A percentile compares a stretch with the other conserved stretches of the same genome.
Evolutionary conservation across 2,797 vertebrate genomes (phyloP).

Genomic region (Botia kubotai): DNA sequence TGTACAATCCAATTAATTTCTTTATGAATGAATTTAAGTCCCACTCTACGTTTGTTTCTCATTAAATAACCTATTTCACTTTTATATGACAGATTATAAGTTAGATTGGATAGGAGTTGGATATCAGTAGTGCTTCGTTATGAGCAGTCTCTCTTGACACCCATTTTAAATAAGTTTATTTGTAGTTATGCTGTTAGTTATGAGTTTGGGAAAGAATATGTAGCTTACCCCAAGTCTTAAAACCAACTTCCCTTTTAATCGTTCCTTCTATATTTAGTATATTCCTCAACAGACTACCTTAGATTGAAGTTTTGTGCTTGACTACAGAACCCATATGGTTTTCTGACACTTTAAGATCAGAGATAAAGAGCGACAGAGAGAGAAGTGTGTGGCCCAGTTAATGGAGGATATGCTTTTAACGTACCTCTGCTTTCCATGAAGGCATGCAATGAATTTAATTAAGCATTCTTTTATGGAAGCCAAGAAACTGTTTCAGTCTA

Average conservation of each 20-base stretch:
- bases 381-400: slow-evolving; percentile 36
- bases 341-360: slow-evolving; percentile 15
- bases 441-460: slow-evolving; percentile 49
- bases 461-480: slow-evolving; percentile 20
- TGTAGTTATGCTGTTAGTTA: neutral
- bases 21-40: too few species aligned
- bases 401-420: slow-evolving; percentile 26
- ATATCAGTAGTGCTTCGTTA: neutral
- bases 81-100: too few species aligned
- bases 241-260: slow-evolving; percentile 10
- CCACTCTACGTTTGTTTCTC: too few species aligned
- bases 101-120: too few species aligned
- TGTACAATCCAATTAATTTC: too few species aligned
- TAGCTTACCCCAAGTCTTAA: neutral
- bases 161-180: neutral
- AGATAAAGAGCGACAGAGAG: slow-evolving; percentile 3
- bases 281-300: slow-evolving; percentile 25
- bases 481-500: slow-evolving; percentile 29
- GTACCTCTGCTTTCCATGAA: slow-evolving; percentile 25
- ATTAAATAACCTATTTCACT: too few species aligned
- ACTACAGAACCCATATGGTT: slow-evolving; percentile 26
- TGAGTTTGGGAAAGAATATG: neutral
- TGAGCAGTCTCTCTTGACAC: neutral
- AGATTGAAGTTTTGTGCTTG: slow-evolving; percentile 26
- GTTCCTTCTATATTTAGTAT: slow-evolving; percentile 31